A percentile compares a stretch with the other conserved stretches of the same genome.
phyloP scores from a whole-genome alignment of 2,113 vertebrate genomes.

The Fregetta grallaria region DNA sequence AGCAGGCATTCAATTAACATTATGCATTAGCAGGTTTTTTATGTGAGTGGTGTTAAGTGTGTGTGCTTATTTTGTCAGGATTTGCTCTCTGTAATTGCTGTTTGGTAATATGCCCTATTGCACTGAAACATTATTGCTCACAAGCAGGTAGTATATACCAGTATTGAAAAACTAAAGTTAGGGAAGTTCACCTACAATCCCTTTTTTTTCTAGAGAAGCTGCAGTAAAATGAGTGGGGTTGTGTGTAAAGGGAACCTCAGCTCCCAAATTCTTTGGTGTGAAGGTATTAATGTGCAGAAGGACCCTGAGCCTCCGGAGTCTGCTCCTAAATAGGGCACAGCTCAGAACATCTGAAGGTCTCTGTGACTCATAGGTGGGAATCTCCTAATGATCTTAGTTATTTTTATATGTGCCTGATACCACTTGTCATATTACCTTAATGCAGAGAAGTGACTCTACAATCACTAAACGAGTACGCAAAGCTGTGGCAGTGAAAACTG shows the following conservation, averaged over 20 bases:
- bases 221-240: fast-evolving
- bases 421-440: slow-evolving; percentile 47
- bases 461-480: neutral
- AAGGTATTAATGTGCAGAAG: neutral
- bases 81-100: neutral
- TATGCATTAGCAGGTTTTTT: neutral
- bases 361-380: slow-evolving; percentile 45
- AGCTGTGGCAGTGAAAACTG: neutral
- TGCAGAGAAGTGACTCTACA: neutral
- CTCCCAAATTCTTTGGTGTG: neutral
- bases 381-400: slow-evolving; percentile 77
- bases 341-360: slow-evolving; percentile 48
- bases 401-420: slow-evolving; percentile 71
- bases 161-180: fast-evolving
- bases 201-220: neutral
- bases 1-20: fast-evolving
- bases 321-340: slow-evolving; percentile 14
- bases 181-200: neutral
- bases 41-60: neutral
- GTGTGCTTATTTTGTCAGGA: neutral
- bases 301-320: neutral
- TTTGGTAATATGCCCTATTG: fast-evolving
- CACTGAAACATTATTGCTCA: fast-evolving
- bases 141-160: fast-evolving
- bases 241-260: fast-evolving